phyloP scores from a whole-genome alignment of 2,113 vertebrate genomes.

The Boleophthalmus pectinirostris region DNA sequence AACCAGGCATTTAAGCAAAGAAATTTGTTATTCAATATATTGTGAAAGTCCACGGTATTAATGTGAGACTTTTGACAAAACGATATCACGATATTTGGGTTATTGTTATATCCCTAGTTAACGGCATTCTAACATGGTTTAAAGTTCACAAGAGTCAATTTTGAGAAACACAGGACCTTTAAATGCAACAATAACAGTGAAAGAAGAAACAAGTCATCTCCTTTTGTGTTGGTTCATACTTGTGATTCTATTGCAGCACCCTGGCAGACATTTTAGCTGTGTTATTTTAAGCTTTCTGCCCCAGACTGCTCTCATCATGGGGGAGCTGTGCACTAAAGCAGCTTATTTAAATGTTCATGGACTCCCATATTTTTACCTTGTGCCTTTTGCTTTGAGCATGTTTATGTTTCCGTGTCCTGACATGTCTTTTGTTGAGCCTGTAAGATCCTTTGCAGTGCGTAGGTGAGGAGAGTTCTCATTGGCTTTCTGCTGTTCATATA shows the following conservation, averaged over 20 bases:
- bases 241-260: slow-evolving; percentile 20
- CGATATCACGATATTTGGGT: too few species aligned
- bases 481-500: background rate
- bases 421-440: background rate
- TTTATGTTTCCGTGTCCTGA: background rate
- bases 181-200: slow-evolving; percentile 10
- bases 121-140: too few species aligned
- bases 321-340: slow-evolving; percentile 18
- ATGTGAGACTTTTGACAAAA: too few species aligned
- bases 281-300: slow-evolving; percentile 25
- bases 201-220: background rate
- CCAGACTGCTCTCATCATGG: slow-evolving; percentile 18
- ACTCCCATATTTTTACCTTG: slow-evolving; percentile 23
- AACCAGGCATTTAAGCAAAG: too few species aligned
- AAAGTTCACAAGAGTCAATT: too few species aligned
- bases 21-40: too few species aligned
- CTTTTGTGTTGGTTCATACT: background rate
- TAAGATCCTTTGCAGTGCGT: background rate
- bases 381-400: slow-evolving; percentile 14
- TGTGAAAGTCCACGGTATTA: too few species aligned
- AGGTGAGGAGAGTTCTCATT: background rate
- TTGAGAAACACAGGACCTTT: background rate
- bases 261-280: slow-evolving; percentile 9
- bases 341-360: slow-evolving; percentile 36
- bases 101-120: too few species aligned